A percentile compares a stretch with the other conserved stretches of the same genome.
These are phyloP conservation scores for Gallinago nigripennis DNA, from an alignment of 2,797 vertebrate species.

Conservation along the genomic window DNA sequence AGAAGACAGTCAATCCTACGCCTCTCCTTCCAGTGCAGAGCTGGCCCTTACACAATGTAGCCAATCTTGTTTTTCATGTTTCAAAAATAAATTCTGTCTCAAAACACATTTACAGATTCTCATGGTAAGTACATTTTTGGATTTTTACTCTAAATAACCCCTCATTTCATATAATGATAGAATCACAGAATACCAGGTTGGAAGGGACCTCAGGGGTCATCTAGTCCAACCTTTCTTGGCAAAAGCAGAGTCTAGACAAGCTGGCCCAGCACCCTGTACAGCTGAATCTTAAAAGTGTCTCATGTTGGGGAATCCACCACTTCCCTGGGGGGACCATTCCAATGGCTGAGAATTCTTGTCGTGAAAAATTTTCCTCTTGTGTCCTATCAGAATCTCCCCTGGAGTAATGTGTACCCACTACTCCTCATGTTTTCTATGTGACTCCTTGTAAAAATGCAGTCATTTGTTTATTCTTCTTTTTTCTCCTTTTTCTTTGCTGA, in stretches of 20 bases:
- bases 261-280: neutral
- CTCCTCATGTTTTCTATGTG: neutral
- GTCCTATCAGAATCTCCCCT: neutral
- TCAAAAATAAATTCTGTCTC: neutral
- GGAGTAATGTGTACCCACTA: neutral
- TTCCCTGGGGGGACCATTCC: neutral
- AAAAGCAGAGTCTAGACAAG: neutral
- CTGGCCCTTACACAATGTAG: neutral
- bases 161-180: neutral
- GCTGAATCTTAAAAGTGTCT: neutral
- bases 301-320: neutral
- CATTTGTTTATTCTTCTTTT: neutral
- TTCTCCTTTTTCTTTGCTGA: neutral
- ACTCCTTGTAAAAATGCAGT: neutral
- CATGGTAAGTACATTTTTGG: neutral
- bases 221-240: neutral
- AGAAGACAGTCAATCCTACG: neutral
- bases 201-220: neutral
- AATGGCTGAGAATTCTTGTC: neutral
- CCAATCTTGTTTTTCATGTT: neutral
- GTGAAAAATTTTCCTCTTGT: neutral
- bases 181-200: neutral
- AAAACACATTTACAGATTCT: neutral
- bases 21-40: neutral
- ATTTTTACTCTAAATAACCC: neutral